These are phyloP conservation scores for Merodon equestris DNA, from an alignment of 2,888 invertebrate species.

Conservation along the genomic window DNA sequence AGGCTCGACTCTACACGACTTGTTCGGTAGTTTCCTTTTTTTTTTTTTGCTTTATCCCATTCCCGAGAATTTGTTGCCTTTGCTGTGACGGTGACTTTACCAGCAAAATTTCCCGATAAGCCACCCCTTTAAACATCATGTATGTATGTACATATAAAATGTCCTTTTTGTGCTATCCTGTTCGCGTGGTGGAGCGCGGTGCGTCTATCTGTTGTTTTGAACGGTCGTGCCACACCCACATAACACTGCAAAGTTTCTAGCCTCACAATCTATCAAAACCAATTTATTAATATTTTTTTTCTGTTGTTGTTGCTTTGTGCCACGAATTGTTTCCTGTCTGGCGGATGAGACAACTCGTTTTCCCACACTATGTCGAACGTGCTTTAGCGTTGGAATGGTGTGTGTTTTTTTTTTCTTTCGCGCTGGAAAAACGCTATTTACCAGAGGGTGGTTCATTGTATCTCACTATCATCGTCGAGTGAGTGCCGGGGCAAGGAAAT, in stretches of 20 bases:
- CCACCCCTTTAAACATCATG: constrained; percentile 47
- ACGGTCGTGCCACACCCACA: constrained; percentile 59
- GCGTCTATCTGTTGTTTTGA: constrained; percentile 1
- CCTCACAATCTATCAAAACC: constrained; percentile 69
- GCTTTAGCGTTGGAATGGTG: not conserved
- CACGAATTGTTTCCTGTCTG: constrained; percentile 68
- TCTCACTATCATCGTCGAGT: constrained; percentile 16
- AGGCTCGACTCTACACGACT: too few relatives aligned
- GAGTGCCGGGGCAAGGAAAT: constrained; percentile 46
- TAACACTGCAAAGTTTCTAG: constrained; percentile 55
- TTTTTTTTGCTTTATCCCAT: too few relatives aligned
- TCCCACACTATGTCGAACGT: not conserved
- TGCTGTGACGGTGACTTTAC: constrained; percentile 19
- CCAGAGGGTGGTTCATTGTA: constrained; percentile 7
- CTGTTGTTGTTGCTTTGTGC: constrained; percentile 37
- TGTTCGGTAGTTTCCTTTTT: too few relatives aligned
- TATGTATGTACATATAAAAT: not conserved
- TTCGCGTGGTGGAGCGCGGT: not conserved
- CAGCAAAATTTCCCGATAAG: constrained; percentile 52
- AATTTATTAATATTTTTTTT: constrained; percentile 68
- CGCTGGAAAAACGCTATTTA: constrained; percentile 56
- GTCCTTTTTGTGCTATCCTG: constrained; percentile 15
- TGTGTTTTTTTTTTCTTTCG: constrained; percentile 52
- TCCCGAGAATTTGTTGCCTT: not conserved
- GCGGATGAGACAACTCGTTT: constrained; percentile 32